Evolutionary conservation across 1,140 invertebrate genomes (phyloP).

Genomic region (Amyelois transitella): DNA sequence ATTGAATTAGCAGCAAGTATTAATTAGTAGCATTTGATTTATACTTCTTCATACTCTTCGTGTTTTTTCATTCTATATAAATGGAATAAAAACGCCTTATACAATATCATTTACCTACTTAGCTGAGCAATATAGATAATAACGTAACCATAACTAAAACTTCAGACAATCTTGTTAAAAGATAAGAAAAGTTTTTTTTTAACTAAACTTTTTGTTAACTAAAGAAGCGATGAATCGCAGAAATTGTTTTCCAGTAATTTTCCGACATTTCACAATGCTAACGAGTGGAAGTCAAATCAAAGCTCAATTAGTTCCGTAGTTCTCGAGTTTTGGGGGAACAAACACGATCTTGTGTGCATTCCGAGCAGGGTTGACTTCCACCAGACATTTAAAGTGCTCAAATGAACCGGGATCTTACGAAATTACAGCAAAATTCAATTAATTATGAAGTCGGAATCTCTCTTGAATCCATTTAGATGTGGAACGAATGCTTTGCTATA

Average conservation of each 20-base stretch:
- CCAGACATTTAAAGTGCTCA: conserved; percentile 9
- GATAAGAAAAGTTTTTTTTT: no score
- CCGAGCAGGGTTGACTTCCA: conserved; percentile 13
- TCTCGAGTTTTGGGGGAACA: conserved; percentile 12
- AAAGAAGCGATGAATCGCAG: conserved; percentile 13
- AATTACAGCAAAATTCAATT: conserved; percentile 7
- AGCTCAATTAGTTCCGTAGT: conserved; percentile 15
- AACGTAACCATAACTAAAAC: no score
- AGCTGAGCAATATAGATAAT: no score
- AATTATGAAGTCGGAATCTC: neutral
- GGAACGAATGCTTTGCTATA: conserved; percentile 1
- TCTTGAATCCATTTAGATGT: neutral
- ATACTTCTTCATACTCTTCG: no score
- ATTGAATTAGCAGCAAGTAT: no score
- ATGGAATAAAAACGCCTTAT: no score
- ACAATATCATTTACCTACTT: no score
- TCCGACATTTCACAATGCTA: neutral
- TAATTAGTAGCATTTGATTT: no score
- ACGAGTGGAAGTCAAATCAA: conserved; percentile 16
- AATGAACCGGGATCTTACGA: conserved; percentile 6
- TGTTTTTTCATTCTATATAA: no score
- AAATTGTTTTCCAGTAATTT: neutral
- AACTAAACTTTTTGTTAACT: no score
- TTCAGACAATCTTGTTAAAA: no score
- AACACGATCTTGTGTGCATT: conserved; percentile 16